Conservation (phyloP, 2,797 vertebrate genomes). For the Parambassis ranga region DNA sequence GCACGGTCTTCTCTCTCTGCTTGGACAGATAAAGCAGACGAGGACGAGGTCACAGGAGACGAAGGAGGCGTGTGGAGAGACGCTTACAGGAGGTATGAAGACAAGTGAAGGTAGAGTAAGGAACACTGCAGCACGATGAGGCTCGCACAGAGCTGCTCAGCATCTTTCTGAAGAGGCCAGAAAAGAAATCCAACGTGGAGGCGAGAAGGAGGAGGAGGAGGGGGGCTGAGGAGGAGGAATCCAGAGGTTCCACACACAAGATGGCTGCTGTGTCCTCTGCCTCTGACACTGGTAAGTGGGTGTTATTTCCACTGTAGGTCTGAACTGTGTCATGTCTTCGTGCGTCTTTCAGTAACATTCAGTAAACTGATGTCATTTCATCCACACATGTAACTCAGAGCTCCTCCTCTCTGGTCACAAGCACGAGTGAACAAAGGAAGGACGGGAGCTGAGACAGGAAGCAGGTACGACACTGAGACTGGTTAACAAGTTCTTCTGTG, state of each 20-base stretch:
- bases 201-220: slow-evolving; percentile 73
- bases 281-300: slow-evolving; percentile 77
- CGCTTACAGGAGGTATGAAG: slow-evolving; percentile 47
- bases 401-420: slow-evolving; percentile 27
- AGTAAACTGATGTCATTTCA: background rate
- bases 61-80: slow-evolving; percentile 30
- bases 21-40: slow-evolving; percentile 45
- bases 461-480: no score
- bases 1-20: slow-evolving; percentile 55
- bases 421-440: slow-evolving; percentile 12
- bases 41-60: background rate
- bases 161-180: slow-evolving; percentile 59
- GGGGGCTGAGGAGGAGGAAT: slow-evolving; percentile 72
- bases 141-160: slow-evolving; percentile 36
- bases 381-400: background rate
- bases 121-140: slow-evolving; percentile 71
- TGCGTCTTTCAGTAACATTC: no score
- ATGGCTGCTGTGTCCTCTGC: slow-evolving; percentile 83
- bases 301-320: no score
- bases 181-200: slow-evolving; percentile 67
- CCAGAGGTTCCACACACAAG: slow-evolving; percentile 81
- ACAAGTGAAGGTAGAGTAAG: slow-evolving; percentile 41
- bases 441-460: background rate
- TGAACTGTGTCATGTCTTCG: no score
- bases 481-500: no score